Base-by-base conservation (phyloP, 2,888 invertebrate genomes). In the Operophtera brumata region DNA sequence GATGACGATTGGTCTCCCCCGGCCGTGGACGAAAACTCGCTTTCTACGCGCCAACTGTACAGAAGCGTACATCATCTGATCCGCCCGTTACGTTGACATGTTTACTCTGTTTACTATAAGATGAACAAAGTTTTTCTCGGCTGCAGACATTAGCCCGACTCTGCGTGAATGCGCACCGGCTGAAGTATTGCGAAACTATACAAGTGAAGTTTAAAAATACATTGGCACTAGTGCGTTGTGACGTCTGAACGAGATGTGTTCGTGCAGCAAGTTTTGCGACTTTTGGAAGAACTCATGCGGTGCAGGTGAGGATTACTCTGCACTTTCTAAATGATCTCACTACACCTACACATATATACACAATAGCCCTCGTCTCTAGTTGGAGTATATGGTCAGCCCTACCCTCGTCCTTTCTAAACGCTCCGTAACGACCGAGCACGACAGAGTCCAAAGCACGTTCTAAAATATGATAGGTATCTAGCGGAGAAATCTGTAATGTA, bases 121-220 rank as follows among this genome's bases (percentile, higher is more conserved):
- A 74, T 69, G 71, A 75, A 73, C 67, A 75, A 79, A 82, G 75
- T 79, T 82, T 77, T 77, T 76, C 71, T 74, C 73, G 70, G 67
- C 75, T 73, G 68, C 72, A 73, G 66, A 73, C 73, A 71, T 77
- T 78, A 77, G 76, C 72, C 77, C 72, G 77, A 80, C 72, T 69
- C 55, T 42, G 78, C 77, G 74, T 77, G 78, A 80, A 80, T 77
- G 77, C 80, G 78, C 71, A 73, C 77, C 76, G 78, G 76, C 78
- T 84, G 82, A 82, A 83, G 80, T 73, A 80, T 86, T 88, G 82
- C 86, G 86, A 89, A 89, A 88, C 87, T 82, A 67, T 86, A 84
- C 82, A 82, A 86, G 89, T 89, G 88, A 87, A 87, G 86, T 90
- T 88, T 89, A 89, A 86, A 88, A 89, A 89, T 89, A 90, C 84